Percentiles rank a stretch among this genome's conserved stretches.
Evolutionary conservation across 2,888 invertebrate genomes (phyloP).

Genomic region (Himalopsyche tibetana): DNA sequence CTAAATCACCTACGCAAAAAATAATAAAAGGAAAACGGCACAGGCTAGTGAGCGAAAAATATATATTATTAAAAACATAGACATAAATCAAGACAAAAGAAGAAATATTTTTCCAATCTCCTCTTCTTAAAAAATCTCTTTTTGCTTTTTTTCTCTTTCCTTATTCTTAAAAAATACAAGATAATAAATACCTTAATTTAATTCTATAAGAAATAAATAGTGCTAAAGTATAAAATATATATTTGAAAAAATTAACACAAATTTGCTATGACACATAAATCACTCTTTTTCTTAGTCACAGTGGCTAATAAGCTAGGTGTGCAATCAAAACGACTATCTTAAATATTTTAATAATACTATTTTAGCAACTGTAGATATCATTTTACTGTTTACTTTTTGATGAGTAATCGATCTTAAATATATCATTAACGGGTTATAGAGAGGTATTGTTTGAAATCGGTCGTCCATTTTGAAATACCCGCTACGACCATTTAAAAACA

Average conservation of each 20-base stretch:
- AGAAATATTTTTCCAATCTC: constrained; percentile 48
- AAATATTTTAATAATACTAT: background rate
- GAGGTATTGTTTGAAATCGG: background rate
- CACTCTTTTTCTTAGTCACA: constrained; percentile 12
- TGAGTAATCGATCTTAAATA: background rate
- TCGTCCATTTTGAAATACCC: constrained; percentile 1
- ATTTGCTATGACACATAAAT: constrained; percentile 20
- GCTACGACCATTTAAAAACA: background rate
- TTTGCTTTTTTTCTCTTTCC: constrained; percentile 27
- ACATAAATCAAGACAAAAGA: background rate
- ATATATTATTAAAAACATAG: constrained; percentile 9
- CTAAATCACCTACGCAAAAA: background rate
- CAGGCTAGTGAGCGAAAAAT: constrained; percentile 4
- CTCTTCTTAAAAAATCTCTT: constrained; percentile 43
- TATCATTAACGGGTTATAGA: background rate
- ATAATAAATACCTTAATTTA: constrained; percentile 14
- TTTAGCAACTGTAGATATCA: background rate
- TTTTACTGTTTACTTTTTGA: background rate
- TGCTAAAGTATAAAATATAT: background rate
- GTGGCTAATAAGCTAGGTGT: background rate
- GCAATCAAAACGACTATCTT: background rate
- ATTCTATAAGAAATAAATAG: constrained; percentile 28
- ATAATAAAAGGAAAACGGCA: background rate
- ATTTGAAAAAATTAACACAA: constrained; percentile 33
- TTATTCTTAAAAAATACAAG: background rate